Evolutionary conservation across 2,113 vertebrate species (phyloP), one percentile per base, ranked within the genome.

Genomic region (Megaptera novaeangliae): DNA sequence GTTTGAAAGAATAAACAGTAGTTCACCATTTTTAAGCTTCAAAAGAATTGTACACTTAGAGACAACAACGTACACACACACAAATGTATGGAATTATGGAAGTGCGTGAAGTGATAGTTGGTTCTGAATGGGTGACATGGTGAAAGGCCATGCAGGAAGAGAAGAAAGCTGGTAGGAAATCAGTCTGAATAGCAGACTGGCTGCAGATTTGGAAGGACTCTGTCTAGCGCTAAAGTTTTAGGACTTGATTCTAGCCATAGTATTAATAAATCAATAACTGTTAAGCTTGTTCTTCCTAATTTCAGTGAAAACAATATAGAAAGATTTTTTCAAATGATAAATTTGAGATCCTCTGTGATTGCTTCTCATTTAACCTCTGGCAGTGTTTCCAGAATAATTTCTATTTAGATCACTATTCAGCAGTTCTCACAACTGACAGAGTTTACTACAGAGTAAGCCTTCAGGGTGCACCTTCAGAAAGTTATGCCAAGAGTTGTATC

Each of bases 331-430:
- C 10, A 66, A 91, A 66, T 71, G 72, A 74, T 61, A 90, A 77
- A 84, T 95, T 44, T 94, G n/a, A 36, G 8, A 94, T 89, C 6
- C 39, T 93, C 6, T 49, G 49, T 93, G 86, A 96, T 77, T 87
- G 23, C 8, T 95, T 87, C 10, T 96, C 77, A 91, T 91, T 93
- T 72, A 96, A 93, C 25, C 17, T 13, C 31, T 78, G 41, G 39
- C 36, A 61, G 23, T 82, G 10, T 93, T 95, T 91, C 8, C 25
- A 92, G n/a, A 83, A 96, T 96, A 96, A 92, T 80, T 97, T 34
- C 57, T 87, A 49, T 71, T 88, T 92, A 87, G 29, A n/a, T 90
- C 21, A 71, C 29, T 52, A 59, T 61, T 94, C 12, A 88, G 31
- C 57, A 72, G 12, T 80, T 92, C 55, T 80, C 49, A 88, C 8